These are phyloP conservation scores for Myodes glareolus DNA, from an alignment of 2,113 vertebrate genomes.

Conservation along the genomic window DNA sequence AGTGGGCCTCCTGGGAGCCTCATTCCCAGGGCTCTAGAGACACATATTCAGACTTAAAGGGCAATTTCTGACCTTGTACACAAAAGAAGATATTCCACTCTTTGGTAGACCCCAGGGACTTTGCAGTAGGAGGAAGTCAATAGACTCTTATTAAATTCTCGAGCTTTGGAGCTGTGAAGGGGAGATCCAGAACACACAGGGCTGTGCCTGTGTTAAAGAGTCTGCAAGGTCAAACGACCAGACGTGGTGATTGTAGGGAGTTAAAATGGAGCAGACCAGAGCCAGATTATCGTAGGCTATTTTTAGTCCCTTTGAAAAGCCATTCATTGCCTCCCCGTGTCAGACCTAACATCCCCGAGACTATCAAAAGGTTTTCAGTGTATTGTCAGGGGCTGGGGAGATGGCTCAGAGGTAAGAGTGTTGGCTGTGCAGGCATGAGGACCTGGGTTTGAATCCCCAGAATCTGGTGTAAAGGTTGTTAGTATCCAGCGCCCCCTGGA, in stretches of 20 bases:
- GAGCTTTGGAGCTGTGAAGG: neutral
- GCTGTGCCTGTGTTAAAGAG: neutral
- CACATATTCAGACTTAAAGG: neutral
- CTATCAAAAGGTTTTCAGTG: neutral
- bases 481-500: too few species aligned
- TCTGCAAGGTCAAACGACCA: neutral
- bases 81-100: neutral
- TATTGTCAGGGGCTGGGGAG: neutral
- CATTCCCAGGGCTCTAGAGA: neutral
- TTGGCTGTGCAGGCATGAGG: neutral
- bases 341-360: neutral
- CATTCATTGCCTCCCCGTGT: neutral
- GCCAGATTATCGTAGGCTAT: neutral
- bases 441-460: neutral
- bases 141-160: neutral
- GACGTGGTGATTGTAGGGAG: neutral
- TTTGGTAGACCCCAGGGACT: neutral
- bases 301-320: neutral
- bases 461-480: neutral
- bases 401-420: neutral
- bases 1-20: neutral
- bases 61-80: neutral
- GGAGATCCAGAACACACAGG: neutral
- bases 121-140: neutral
- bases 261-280: neutral